Conservation (phyloP, 2,113 vertebrate genomes). For the Scolopax mira region DNA sequence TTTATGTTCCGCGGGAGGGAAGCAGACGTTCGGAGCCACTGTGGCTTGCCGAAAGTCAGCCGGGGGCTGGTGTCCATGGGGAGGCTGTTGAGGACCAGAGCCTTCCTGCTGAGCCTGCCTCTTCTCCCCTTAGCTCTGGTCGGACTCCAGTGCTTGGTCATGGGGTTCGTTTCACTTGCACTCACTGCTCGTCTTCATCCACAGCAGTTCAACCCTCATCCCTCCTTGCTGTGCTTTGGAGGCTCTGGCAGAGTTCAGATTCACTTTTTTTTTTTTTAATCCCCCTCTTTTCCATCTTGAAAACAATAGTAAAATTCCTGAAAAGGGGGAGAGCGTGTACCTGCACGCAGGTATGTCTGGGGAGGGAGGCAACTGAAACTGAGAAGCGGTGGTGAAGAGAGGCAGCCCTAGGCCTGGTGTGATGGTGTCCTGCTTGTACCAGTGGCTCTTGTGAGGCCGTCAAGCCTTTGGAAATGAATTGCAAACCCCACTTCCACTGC, state of each 20-base stretch:
- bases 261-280: background rate
- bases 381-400: background rate
- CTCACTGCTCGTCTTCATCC: background rate
- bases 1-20: constrained; percentile 5
- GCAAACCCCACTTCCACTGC: background rate
- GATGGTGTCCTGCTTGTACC: background rate
- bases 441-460: background rate
- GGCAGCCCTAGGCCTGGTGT: background rate
- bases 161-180: accelerated
- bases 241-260: background rate
- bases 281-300: background rate
- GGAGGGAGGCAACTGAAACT: background rate
- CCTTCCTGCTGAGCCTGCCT: background rate
- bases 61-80: background rate
- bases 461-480: background rate
- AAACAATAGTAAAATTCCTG: constrained; percentile 45
- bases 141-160: accelerated
- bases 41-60: background rate
- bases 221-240: background rate
- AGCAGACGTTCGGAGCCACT: background rate
- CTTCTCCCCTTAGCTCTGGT: accelerated
- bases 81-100: background rate
- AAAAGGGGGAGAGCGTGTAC: background rate
- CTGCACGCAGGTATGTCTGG: background rate
- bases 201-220: background rate